Evolutionary conservation across 2,797 vertebrate species (phyloP).

Genomic region (Sebastes paucispinis): DNA sequence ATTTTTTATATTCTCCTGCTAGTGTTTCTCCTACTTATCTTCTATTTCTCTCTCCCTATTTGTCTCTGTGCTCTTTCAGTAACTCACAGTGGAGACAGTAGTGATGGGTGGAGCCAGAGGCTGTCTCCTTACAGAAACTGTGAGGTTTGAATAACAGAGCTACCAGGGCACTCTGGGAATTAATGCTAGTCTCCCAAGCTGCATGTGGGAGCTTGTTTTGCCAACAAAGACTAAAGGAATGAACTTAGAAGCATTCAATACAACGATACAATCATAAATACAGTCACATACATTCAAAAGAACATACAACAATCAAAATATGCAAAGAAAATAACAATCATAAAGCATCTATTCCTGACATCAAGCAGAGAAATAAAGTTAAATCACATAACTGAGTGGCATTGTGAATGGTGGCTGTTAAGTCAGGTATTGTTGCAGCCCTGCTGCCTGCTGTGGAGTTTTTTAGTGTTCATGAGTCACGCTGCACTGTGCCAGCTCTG

Average conservation of each 20-base stretch:
- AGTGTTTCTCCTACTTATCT: neutral
- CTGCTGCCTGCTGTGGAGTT: neutral
- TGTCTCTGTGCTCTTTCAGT: slow-evolving; percentile 56
- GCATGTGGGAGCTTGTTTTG: slow-evolving; percentile 54
- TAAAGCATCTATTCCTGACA: slow-evolving; percentile 5
- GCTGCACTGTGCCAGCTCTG: slow-evolving; percentile 38
- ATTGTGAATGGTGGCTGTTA: slow-evolving; percentile 12
- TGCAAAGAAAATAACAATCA: slow-evolving; percentile 12
- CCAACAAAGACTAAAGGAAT: slow-evolving; percentile 19
- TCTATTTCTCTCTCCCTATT: neutral
- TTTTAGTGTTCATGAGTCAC: slow-evolving; percentile 17
- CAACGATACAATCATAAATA: neutral
- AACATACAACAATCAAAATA: slow-evolving; percentile 6
- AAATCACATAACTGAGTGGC: neutral
- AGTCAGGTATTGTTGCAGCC: neutral
- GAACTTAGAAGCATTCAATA: slow-evolving; percentile 13
- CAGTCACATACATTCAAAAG: neutral
- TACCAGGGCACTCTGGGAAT: slow-evolving; percentile 21
- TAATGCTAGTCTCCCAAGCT: slow-evolving; percentile 29
- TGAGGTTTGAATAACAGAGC: slow-evolving; percentile 34
- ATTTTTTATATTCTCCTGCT: neutral
- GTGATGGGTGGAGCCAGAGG: slow-evolving; percentile 35
- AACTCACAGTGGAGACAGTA: slow-evolving; percentile 46
- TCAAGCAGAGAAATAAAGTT: neutral
- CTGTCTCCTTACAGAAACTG: slow-evolving; percentile 22